These are phyloP conservation scores for Ennomos quercinarius DNA, from an alignment of 2,888 invertebrate species.

Conservation along the genomic window DNA sequence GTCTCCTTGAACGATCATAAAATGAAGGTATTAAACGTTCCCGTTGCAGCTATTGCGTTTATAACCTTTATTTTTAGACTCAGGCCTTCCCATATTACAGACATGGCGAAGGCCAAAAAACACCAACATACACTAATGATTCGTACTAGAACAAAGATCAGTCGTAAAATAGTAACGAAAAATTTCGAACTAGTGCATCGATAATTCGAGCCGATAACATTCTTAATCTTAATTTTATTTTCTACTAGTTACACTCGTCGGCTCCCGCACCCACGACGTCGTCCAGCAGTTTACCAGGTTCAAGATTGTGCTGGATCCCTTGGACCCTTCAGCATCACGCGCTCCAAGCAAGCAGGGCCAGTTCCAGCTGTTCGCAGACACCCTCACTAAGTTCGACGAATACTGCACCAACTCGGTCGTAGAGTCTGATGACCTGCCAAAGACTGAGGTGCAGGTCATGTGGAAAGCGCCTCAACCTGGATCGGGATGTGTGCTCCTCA, in stretches of 20 bases:
- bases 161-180: no score
- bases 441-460: constrained; percentile 93
- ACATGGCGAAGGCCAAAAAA: no score
- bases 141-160: no score
- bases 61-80: no score
- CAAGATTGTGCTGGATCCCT: constrained; percentile 90
- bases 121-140: no score
- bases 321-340: constrained; percentile 71
- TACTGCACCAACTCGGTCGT: constrained; percentile 94
- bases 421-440: constrained; percentile 91
- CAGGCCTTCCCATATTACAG: no score
- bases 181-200: no score
- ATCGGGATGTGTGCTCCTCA: constrained; percentile 94
- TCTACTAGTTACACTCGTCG: constrained; percentile 87
- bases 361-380: constrained; percentile 84
- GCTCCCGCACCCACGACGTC: constrained; percentile 87
- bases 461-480: constrained; percentile 96
- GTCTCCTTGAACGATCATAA: no score
- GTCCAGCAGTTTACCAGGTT: constrained; percentile 93
- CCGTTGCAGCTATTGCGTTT: no score
- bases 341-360: constrained; percentile 69
- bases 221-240: not conserved
- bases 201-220: not conserved
- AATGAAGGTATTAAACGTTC: no score
- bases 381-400: constrained; percentile 89